A percentile compares a stretch with the other conserved stretches of the same genome.
Conservation (phyloP, 2,888 invertebrate genomes). For the Hemicrepidius hirtus region DNA sequence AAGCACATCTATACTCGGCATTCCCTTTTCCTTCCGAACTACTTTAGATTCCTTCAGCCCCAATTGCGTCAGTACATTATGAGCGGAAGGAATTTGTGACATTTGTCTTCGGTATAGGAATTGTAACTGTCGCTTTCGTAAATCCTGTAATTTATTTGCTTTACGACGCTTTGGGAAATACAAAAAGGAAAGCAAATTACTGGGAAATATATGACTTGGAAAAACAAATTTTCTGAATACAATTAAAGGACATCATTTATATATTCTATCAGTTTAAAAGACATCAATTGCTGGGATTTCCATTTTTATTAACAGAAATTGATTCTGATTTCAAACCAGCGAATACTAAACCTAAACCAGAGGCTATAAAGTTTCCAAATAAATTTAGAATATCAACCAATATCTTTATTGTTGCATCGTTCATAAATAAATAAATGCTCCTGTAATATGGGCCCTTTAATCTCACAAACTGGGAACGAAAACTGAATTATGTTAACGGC, state of each 20-base stretch:
- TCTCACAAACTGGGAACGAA: conserved; percentile 1
- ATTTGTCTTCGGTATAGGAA: conserved; percentile 40
- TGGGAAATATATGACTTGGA: conserved; percentile 15
- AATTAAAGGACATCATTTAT: conserved; percentile 2
- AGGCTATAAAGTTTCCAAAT: too few relatives aligned
- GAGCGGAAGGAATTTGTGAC: conserved; percentile 40
- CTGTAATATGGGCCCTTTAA: not conserved
- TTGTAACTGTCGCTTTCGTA: conserved; percentile 29
- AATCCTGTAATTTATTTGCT: conserved; percentile 32
- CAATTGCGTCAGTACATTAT: conserved; percentile 41
- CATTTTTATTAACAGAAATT: too few relatives aligned
- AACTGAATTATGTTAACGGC: conserved; percentile 6
- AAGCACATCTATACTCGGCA: conserved; percentile 28
- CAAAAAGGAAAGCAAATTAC: conserved; percentile 31
- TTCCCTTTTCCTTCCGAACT: conserved; percentile 35
- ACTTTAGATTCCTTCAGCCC: conserved; percentile 41
- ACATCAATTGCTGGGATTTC: too few relatives aligned
- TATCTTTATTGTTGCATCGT: too few relatives aligned
- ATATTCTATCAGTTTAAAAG: not conserved
- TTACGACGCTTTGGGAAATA: conserved; percentile 23
- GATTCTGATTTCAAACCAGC: too few relatives aligned
- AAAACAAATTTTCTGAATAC: conserved; percentile 17
- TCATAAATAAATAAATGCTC: not conserved
- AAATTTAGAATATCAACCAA: too few relatives aligned
- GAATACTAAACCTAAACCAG: too few relatives aligned